A percentile compares a stretch with the other conserved stretches of the same genome.
These are phyloP conservation scores for Zoanthus gigantus DNA, from an alignment of 92 coral and sea anemone genomes.

Conservation along the genomic window DNA sequence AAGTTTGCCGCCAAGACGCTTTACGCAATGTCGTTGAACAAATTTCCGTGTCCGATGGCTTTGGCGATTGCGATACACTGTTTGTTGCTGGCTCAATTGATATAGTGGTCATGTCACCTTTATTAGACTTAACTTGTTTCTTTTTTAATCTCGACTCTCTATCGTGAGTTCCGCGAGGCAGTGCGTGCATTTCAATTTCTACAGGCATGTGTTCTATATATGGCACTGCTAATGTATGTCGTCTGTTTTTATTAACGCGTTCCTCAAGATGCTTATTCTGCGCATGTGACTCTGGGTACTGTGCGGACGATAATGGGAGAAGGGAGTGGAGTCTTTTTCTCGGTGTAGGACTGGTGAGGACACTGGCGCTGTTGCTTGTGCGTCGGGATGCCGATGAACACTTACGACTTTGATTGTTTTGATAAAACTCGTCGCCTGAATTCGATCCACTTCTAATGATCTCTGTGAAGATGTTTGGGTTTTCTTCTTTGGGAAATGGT, in stretches of 20 bases:
- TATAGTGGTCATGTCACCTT: neutral
- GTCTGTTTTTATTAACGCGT: neutral
- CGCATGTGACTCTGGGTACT: neutral
- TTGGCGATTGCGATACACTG: neutral
- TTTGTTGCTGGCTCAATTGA: neutral
- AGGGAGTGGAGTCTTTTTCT: constrained; percentile 18
- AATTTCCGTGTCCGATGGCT: neutral
- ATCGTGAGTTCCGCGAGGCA: neutral
- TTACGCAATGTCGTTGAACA: constrained; percentile 4
- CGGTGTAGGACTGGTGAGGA: constrained; percentile 12
- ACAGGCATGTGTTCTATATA: constrained; percentile 12
- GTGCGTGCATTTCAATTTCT: constrained; percentile 20
- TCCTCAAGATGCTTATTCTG: neutral
- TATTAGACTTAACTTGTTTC: neutral
- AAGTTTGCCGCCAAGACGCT: constrained; percentile 25
- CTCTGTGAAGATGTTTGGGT: constrained; percentile 68
- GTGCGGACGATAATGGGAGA: neutral
- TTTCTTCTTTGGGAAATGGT: constrained; percentile 80
- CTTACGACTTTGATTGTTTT: constrained; percentile 5
- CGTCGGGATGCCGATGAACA: constrained; percentile 53
- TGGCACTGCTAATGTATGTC: constrained; percentile 30
- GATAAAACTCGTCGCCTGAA: constrained; percentile 35
- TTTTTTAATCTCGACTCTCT: neutral
- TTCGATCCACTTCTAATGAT: constrained; percentile 49
- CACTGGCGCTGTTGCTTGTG: constrained; percentile 19